Percentiles rank a stretch among this genome's conserved stretches.
phyloP scores from a whole-genome alignment of 2,113 vertebrate genomes.

The Trematomus loennbergii region DNA sequence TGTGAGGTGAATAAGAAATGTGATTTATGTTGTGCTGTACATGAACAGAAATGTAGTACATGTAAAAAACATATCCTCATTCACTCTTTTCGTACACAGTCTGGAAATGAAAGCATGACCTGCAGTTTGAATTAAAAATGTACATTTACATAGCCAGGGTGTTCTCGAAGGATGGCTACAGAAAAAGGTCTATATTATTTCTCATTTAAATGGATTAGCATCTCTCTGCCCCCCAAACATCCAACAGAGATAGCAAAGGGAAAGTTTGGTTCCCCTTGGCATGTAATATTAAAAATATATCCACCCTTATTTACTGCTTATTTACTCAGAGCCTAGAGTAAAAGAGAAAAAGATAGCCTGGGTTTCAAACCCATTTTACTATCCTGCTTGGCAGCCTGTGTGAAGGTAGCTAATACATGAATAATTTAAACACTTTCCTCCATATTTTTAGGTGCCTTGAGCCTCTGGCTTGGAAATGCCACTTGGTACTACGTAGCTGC shows the following conservation, averaged over 20 bases:
- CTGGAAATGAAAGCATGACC: constrained; percentile 5
- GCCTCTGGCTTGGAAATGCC: constrained; percentile 40
- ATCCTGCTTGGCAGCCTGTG: constrained; percentile 39
- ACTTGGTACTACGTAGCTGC: constrained; percentile 20
- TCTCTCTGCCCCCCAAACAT: constrained; percentile 46
- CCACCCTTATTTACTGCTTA: constrained; percentile 49
- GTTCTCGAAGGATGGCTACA: constrained; percentile 35
- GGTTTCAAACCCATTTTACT: constrained; percentile 50
- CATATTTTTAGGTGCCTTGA: constrained; percentile 45
- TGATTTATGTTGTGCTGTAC: not conserved
- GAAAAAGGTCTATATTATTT: constrained; percentile 47
- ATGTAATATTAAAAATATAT: constrained; percentile 61
- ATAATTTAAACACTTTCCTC: constrained; percentile 63
- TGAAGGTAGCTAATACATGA: constrained; percentile 64
- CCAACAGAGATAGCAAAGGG: constrained; percentile 36
- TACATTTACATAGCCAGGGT: constrained; percentile 23
- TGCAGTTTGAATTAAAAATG: constrained; percentile 8
- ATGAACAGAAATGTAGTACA: not conserved
- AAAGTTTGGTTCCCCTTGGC: constrained; percentile 34
- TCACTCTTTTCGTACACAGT: not conserved
- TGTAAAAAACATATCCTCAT: not conserved
- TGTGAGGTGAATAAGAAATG: not conserved
- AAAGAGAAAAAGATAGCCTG: not conserved
- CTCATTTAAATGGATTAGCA: constrained; percentile 66
- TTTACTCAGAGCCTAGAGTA: constrained; percentile 14